These are phyloP conservation scores for Rotaria socialis DNA, from an alignment of 2,888 invertebrate genomes.

Conservation along the genomic window DNA sequence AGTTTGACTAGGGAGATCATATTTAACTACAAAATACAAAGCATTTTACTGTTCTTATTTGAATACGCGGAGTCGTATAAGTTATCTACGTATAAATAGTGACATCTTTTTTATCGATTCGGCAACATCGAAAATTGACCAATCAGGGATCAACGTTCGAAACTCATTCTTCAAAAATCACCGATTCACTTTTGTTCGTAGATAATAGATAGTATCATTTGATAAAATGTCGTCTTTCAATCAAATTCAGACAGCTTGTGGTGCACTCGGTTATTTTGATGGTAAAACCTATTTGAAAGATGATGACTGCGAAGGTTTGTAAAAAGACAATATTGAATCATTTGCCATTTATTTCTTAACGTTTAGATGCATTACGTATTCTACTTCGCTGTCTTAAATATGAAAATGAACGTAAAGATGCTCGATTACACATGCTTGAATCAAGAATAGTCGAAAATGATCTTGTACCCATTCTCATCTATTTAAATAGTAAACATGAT, in stretches of 20 bases:
- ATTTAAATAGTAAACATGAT: constrained; percentile 19
- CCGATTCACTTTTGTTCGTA: not conserved
- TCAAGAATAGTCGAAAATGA: constrained; percentile 22
- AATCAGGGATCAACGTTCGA: not conserved
- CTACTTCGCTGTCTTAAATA: constrained; percentile 18
- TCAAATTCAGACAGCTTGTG: constrained; percentile 31
- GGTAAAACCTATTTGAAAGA: constrained; percentile 32
- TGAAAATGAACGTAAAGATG: constrained; percentile 35
- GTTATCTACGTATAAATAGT: not conserved
- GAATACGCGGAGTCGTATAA: no score
- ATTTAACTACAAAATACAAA: no score
- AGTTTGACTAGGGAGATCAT: no score
- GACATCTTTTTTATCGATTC: not conserved
- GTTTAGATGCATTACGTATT: constrained; percentile 35
- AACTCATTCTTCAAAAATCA: not conserved
- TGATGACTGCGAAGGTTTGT: constrained; percentile 24
- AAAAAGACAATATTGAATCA: not conserved
- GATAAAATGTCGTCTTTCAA: constrained; percentile 1
- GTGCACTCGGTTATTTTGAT: constrained; percentile 31
- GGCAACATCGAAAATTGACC: not conserved
- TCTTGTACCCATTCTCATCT: not conserved
- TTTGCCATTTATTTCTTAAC: not conserved
- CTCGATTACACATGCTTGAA: constrained; percentile 5
- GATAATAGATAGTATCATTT: not conserved
- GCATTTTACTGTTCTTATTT: no score